A percentile compares a stretch with the other conserved stretches of the same genome.
phyloP scores from a whole-genome alignment of 2,888 invertebrate genomes.

The Cremastobaeus sp. region DNA sequence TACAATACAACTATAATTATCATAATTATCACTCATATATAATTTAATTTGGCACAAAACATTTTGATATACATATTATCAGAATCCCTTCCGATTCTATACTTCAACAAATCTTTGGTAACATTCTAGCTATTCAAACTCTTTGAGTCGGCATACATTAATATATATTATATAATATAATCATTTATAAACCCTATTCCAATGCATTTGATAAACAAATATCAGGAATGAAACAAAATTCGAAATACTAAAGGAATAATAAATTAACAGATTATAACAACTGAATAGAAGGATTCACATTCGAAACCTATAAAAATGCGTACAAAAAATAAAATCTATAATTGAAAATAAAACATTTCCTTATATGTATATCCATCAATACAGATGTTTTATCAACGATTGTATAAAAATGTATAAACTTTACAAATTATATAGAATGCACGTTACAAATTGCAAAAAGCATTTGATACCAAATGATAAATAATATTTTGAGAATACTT shows the following conservation, averaged over 20 bases:
- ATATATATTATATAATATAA: constrained; percentile 27
- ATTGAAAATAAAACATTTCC: constrained; percentile 6
- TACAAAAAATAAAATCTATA: constrained; percentile 29
- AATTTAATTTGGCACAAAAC: constrained; percentile 62
- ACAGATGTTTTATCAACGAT: constrained; percentile 18
- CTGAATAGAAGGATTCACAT: too few species aligned
- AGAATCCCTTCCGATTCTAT: constrained; percentile 44
- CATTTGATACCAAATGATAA: constrained; percentile 16
- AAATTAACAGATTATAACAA: constrained; percentile 23
- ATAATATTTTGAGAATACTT: constrained; percentile 31
- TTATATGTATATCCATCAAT: background rate
- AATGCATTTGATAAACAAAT: constrained; percentile 14
- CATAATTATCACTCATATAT: constrained; percentile 55
- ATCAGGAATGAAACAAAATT: constrained; percentile 2
- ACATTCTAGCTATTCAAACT: constrained; percentile 59
- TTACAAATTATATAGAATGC: constrained; percentile 19
- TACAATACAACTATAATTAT: constrained; percentile 49
- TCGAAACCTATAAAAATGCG: too few species aligned
- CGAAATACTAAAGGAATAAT: background rate
- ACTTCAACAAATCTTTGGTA: constrained; percentile 61
- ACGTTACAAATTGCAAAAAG: constrained; percentile 3
- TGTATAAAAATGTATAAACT: constrained; percentile 37
- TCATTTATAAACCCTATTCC: constrained; percentile 33
- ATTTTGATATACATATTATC: constrained; percentile 57
- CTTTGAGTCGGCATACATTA: constrained; percentile 50